phyloP scores from a whole-genome alignment of 2,113 vertebrate species.

The Dryoscopus gambensis region DNA sequence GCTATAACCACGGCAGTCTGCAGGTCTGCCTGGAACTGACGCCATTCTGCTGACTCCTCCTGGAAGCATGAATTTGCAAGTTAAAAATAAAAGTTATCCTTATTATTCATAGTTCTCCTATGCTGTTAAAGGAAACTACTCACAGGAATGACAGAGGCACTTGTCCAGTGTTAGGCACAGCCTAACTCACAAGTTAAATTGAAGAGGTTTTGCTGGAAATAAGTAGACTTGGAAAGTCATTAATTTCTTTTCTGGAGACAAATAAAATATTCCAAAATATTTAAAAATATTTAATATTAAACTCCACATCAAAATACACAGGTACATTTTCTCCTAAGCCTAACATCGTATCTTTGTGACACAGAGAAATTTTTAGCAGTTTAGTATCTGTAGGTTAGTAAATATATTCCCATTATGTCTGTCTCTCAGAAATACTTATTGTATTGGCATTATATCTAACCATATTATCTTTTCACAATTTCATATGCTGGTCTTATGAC shows the following conservation, averaged over 20 bases:
- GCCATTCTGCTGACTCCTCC: constrained; percentile 96
- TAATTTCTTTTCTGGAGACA: neutral
- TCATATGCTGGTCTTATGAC: neutral
- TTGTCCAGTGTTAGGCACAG: neutral
- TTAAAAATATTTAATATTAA: neutral
- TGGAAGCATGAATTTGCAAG: neutral
- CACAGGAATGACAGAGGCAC: neutral
- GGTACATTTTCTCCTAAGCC: neutral
- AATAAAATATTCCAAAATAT: neutral
- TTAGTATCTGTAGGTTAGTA: neutral
- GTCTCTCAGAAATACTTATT: neutral
- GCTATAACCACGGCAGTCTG: constrained; percentile 96
- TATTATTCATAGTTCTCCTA: neutral
- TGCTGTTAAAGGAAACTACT: neutral
- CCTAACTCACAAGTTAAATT: neutral
- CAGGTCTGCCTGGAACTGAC: constrained; percentile 94
- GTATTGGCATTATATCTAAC: neutral
- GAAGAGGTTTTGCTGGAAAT: neutral
- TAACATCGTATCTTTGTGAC: accelerated
- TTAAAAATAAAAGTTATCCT: neutral
- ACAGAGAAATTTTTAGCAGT: neutral
- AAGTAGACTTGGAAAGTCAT: neutral
- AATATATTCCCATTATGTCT: neutral
- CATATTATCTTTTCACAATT: neutral
- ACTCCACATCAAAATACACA: neutral